Evolutionary conservation across 1,140 invertebrate species (phyloP), one percentile per base, ranked within the genome.

Genomic region (Arctopsyche grandis): DNA sequence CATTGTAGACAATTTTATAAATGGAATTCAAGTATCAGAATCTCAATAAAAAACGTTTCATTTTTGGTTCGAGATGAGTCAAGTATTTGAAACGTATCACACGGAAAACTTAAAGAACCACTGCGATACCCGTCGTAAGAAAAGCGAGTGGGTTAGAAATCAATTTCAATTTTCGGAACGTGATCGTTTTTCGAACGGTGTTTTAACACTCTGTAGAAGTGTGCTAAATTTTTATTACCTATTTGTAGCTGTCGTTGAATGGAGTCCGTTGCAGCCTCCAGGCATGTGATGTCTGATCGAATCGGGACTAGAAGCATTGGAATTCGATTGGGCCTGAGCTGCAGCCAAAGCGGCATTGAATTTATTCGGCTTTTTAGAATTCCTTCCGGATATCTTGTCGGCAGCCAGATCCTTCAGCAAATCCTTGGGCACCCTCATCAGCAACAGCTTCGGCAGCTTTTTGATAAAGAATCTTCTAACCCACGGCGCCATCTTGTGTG

Each of bases 401-500:
- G 93, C 91, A 0, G 94, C 94, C 56, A 95, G 85, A 85, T 96
- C 94, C 44, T 93, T 92, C 5, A 95, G 84, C 79, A 95, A 86
- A 86, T 95, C 93, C 82, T 95, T 94, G 0, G 95, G 94, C 1
- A 95, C 94, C 58, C 95, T 88, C 95, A 98, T 97, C 43, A 96
- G 86, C 7, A 98, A 86, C 16, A 97, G 83, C 81, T 94, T 96
- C 0, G 96, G 96, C 14, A 98, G 88, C 69, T 92, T 91, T 81
- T 94, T 91, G 83, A 97, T 96, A 86, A 99, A 99, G 80, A 98
- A 92, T 77, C 91, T 92, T 60, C 96, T 89, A 7, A 98, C 93
- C 96, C 96, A 98, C 0, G 94, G 94, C 0, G 95, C 92, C 96
- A 99, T 98, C 87, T 95, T 95, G 86, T 99, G 98, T 0, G 98